Conservation (phyloP, 2,797 vertebrate genomes). For the Strix occidentalis region DNA sequence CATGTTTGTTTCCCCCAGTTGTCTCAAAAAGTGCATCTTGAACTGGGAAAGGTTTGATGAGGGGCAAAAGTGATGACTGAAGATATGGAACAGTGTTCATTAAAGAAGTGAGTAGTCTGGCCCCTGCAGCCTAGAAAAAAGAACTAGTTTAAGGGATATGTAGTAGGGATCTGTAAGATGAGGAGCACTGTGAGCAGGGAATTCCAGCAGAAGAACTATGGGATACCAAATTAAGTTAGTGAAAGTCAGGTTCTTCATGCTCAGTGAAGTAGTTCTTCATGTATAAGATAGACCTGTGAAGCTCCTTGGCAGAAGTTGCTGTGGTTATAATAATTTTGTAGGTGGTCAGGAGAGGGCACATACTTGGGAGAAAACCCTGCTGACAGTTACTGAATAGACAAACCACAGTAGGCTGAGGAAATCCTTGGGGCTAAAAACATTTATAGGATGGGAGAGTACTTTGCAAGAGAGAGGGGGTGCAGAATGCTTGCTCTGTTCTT, state of each 20-base stretch:
- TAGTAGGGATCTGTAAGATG: not conserved
- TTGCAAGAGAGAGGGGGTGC: not conserved
- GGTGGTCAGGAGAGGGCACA: not conserved
- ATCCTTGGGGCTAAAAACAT: not conserved
- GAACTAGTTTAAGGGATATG: not conserved
- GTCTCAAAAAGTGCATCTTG: not conserved
- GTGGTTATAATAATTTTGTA: not conserved
- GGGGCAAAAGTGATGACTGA: not conserved
- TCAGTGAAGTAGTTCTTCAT: not conserved
- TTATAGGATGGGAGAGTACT: not conserved
- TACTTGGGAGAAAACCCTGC: not conserved
- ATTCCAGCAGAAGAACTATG: not conserved
- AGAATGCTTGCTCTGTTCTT: not conserved
- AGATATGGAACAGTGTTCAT: not conserved
- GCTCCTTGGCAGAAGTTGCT: not conserved
- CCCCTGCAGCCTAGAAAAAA: not conserved
- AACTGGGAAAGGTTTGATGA: not conserved
- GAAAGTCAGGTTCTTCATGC: not conserved
- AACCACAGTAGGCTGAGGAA: not conserved
- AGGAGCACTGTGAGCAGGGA: not conserved
- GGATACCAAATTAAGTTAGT: not conserved
- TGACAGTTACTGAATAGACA: not conserved
- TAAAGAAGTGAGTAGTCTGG: not conserved
- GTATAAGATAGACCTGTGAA: not conserved
- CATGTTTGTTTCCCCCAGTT: not conserved